Conservation (phyloP, 2,888 invertebrate genomes). For the Acanthosepion pharaonis region DNA sequence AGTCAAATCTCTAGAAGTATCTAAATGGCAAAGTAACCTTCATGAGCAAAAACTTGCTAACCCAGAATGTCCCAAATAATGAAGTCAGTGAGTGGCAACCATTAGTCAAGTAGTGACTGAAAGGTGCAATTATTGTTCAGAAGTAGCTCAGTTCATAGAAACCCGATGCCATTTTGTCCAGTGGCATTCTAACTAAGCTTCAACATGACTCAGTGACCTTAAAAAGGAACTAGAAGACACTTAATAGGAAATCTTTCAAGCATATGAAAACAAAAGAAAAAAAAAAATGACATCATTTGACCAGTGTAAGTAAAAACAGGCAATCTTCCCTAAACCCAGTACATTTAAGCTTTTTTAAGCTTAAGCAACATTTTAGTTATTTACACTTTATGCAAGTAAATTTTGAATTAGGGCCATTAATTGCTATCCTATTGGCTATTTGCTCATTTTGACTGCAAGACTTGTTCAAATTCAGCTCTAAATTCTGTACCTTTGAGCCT, state of each 20-base stretch:
- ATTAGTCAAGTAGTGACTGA: background rate
- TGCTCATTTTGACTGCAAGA: too few species aligned
- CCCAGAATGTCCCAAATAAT: background rate
- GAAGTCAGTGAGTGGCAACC: background rate
- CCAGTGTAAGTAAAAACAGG: too few species aligned
- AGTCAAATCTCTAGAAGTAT: too few species aligned
- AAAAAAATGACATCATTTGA: background rate
- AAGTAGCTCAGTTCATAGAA: background rate
- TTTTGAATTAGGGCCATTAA: too few species aligned
- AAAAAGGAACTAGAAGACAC: background rate
- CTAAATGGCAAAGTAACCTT: background rate
- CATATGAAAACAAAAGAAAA: background rate
- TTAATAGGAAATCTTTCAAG: background rate
- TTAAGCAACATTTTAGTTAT: background rate
- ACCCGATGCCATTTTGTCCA: background rate
- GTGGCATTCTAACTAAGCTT: background rate
- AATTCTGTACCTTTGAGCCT: too few species aligned
- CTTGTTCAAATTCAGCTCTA: too few species aligned
- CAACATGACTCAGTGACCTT: slow-evolving; percentile 13
- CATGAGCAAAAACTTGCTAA: background rate
- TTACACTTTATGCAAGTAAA: too few species aligned
- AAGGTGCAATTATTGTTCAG: background rate
- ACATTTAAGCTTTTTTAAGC: background rate
- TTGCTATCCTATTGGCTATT: too few species aligned
- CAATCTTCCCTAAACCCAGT: too few species aligned